phyloP scores from a whole-genome alignment of 1,140 invertebrate species.

The Hylaeus anthracinus region DNA sequence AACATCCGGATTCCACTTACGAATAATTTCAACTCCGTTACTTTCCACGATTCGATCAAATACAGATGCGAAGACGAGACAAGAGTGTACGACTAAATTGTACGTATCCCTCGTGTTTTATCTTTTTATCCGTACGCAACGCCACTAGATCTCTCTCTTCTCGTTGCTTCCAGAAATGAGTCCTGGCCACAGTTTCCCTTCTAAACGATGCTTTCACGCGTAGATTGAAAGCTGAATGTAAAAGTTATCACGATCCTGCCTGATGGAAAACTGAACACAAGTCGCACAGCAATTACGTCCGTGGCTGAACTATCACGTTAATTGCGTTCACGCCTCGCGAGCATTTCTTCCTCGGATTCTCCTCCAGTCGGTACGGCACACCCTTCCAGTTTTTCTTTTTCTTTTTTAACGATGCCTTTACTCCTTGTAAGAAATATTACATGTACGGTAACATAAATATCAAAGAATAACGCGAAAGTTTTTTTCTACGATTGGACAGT shows the following conservation, averaged over 20 bases:
- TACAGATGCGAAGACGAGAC: too few species aligned
- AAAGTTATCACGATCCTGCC: constrained; percentile 3
- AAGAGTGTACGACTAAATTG: too few species aligned
- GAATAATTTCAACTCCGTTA: too few species aligned
- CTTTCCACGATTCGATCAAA: too few species aligned
- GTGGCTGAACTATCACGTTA: constrained; percentile 43
- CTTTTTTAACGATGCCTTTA: too few species aligned
- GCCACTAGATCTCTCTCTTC: constrained; percentile 4
- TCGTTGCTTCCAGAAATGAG: neutral
- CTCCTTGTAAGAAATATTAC: too few species aligned
- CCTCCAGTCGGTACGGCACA: constrained; percentile 16
- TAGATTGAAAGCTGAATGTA: constrained; percentile 34
- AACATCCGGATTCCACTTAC: too few species aligned
- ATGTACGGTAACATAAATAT: too few species aligned
- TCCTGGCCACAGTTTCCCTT: neutral
- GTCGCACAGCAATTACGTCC: constrained; percentile 28
- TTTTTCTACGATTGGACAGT: too few species aligned
- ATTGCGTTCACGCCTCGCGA: constrained; percentile 51
- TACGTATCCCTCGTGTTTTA: too few species aligned
- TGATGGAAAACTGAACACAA: constrained; percentile 36
- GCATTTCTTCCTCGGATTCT: constrained; percentile 25
- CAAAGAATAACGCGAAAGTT: too few species aligned
- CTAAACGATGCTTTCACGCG: constrained; percentile 9
- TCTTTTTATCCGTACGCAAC: too few species aligned
- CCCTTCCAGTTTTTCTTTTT: neutral